phyloP scores from a whole-genome alignment of 2,113 vertebrate species.

The Chauna torquata region DNA sequence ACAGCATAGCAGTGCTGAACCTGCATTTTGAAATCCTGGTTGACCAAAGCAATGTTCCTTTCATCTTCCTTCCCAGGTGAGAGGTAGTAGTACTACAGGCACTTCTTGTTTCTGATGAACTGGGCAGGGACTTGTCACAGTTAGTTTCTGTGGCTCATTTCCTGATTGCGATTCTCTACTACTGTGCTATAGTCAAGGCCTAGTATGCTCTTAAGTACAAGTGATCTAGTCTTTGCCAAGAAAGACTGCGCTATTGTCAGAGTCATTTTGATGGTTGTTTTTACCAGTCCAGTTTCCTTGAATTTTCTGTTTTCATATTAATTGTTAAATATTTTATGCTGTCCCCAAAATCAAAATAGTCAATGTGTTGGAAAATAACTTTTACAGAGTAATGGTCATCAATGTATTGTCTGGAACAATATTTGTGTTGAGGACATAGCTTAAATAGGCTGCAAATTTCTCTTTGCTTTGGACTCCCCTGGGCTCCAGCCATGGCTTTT shows the following conservation, averaged over 20 bases:
- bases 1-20: fast-evolving
- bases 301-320: not conserved
- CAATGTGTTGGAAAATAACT: not conserved
- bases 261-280: not conserved
- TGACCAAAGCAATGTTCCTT: not conserved
- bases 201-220: not conserved
- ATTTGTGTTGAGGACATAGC: not conserved
- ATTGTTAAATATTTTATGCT: not conserved
- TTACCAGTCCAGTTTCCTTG: not conserved
- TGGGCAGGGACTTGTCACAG: too few relatives aligned
- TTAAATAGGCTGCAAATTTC: not conserved
- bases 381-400: not conserved
- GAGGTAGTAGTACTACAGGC: not conserved
- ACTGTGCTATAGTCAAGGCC: not conserved
- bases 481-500: not conserved
- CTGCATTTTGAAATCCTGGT: not conserved
- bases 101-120: not conserved
- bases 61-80: not conserved
- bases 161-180: not conserved
- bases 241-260: not conserved
- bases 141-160: not conserved
- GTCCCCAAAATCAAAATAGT: not conserved
- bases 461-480: not conserved
- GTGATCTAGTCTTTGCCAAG: not conserved
- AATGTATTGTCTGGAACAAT: not conserved